These are phyloP conservation scores for Argentina silus DNA, from an alignment of 2,797 vertebrate genomes.

Conservation along the genomic window DNA sequence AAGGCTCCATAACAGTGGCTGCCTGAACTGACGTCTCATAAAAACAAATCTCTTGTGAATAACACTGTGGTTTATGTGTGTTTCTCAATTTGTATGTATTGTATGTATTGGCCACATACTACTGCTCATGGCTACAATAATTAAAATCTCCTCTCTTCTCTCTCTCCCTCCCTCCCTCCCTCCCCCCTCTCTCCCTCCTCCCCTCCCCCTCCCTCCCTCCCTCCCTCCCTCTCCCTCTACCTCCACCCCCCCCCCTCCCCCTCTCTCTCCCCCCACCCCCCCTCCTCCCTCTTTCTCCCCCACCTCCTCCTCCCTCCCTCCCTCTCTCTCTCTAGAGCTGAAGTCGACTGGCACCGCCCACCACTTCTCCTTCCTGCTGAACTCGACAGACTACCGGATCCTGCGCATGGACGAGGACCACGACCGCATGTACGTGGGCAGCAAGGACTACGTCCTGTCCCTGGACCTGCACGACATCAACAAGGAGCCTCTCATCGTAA, in stretches of 20 bases:
- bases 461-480: constrained; percentile 99
- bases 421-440: constrained; percentile 98
- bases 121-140: too few relatives aligned
- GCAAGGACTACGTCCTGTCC: constrained; percentile 97
- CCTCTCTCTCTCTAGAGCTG: constrained; percentile 78
- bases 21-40: constrained; percentile 25
- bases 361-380: constrained; percentile 96
- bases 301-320: too few relatives aligned
- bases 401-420: constrained; percentile 98
- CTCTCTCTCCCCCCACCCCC: too few relatives aligned
- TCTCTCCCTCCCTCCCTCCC: not conserved
- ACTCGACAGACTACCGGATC: constrained; percentile 97
- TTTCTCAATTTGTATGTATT: constrained; percentile 44
- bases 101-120: too few relatives aligned
- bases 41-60: constrained; percentile 41
- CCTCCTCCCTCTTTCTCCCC: too few relatives aligned
- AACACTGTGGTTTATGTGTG: constrained; percentile 34
- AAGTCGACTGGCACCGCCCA: constrained; percentile 93
- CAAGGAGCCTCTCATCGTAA: constrained; percentile 98
- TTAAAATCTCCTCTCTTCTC: too few relatives aligned
- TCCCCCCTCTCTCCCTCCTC: constrained; percentile 1
- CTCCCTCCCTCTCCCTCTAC: too few relatives aligned
- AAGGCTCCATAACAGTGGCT: constrained; percentile 19
- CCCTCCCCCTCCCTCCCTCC: too few relatives aligned
- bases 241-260: too few relatives aligned